phyloP scores from a whole-genome alignment of 2,113 vertebrate genomes.

The Ranitomeya variabilis region DNA sequence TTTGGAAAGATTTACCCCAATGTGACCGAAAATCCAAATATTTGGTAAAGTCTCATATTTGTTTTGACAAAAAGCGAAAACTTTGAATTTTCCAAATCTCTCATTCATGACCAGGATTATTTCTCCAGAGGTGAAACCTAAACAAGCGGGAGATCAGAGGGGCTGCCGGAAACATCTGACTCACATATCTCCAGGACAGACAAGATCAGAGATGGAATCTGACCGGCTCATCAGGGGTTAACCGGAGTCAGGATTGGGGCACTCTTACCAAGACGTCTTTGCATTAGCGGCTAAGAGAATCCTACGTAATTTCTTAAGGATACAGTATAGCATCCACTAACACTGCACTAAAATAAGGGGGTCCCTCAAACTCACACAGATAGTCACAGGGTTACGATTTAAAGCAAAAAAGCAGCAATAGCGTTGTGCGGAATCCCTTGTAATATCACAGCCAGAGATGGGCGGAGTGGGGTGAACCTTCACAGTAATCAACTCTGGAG shows the following conservation, averaged over 20 bases:
- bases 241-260: neutral
- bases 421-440: too few relatives aligned
- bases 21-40: neutral
- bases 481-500: too few relatives aligned
- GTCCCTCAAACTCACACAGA: too few relatives aligned
- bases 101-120: neutral
- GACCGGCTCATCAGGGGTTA: neutral
- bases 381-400: too few relatives aligned
- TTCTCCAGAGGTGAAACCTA: neutral
- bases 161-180: neutral
- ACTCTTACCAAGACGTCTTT: neutral
- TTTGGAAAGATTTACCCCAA: neutral
- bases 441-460: too few relatives aligned
- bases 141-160: neutral
- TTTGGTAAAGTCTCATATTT: neutral
- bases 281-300: neutral
- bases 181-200: neutral
- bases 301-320: too few relatives aligned
- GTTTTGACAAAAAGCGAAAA: neutral
- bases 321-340: too few relatives aligned
- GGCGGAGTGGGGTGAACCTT: too few relatives aligned
- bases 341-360: too few relatives aligned
- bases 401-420: too few relatives aligned
- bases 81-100: neutral
- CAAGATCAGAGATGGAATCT: neutral